Percentiles rank a stretch among this genome's conserved stretches.
Conservation (phyloP, 2,888 invertebrate species). For the Xestobium rufovillosum region DNA sequence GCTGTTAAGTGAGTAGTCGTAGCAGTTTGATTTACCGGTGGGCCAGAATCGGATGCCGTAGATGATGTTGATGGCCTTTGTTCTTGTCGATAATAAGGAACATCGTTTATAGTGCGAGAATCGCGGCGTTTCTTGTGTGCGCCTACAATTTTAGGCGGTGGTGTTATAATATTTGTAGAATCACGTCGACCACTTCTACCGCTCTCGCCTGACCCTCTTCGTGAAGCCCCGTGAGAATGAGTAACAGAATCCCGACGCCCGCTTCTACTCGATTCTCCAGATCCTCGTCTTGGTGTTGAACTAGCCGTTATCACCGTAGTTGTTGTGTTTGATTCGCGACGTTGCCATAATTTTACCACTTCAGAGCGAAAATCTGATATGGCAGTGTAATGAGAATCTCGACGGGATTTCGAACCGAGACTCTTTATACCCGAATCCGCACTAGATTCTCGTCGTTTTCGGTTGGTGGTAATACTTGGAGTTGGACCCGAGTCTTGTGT, state of each 20-base stretch:
- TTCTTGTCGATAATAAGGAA: conserved; percentile 51
- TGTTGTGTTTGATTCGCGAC: conserved; percentile 54
- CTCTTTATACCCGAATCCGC: conserved; percentile 77
- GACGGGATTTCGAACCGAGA: conserved; percentile 60
- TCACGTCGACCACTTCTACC: conserved; percentile 63
- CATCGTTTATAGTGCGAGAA: conserved; percentile 48
- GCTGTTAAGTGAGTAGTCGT: conserved; percentile 18
- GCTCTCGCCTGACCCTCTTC: conserved; percentile 63
- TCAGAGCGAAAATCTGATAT: conserved; percentile 63
- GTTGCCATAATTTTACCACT: conserved; percentile 62
- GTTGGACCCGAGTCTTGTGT: conserved; percentile 46
- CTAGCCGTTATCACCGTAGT: conserved; percentile 45
- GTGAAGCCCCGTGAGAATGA: conserved; percentile 46
- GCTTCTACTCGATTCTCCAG: conserved; percentile 50
- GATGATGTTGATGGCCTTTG: conserved; percentile 65
- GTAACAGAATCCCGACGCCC: conserved; percentile 57
- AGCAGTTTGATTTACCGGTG: conserved; percentile 41
- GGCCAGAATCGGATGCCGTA: conserved; percentile 65
- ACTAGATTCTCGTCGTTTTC: conserved; percentile 80
- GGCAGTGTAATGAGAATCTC: conserved; percentile 61
- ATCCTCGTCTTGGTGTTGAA: conserved; percentile 48
- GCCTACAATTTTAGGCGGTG: conserved; percentile 51
- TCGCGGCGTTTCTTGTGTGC: conserved; percentile 56
- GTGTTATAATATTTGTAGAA: conserved; percentile 52
- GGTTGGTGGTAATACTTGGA: conserved; percentile 41